Base-by-base conservation (phyloP, 2,888 invertebrate species). In the Stenichneumon culpator region DNA sequence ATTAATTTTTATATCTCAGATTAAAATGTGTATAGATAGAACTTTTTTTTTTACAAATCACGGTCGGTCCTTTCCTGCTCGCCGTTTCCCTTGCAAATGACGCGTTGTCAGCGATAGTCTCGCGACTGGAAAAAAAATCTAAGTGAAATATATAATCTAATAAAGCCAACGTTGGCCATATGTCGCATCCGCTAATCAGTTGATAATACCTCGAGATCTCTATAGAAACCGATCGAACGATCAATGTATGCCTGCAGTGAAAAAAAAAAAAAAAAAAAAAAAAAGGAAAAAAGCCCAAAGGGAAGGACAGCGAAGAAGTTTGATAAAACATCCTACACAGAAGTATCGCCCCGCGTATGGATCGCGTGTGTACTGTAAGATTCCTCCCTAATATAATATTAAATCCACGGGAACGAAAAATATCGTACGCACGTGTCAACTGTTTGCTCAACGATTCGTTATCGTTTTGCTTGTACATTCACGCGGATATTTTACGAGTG, bases 101-200 rank as follows among this genome's bases (percentile, higher is more conserved):
- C 60, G 68, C 47, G 39, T 44, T 72, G 47, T n/a, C 44, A 22
- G 28, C 50, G 83, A 54, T 25, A 22, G 11, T 28, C 6, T 32
- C 36, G 54, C 19, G 32, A 83, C 50, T 70, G 60, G 36, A 52
- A 36, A 70, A 81, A 65, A 67, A 68, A 36, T 36, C 83, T 88
- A 89, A 91, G 88, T 89, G 86, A 83, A 88, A 85, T 90, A 88
- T 81, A 77, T 92, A 93, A 93, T 92, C 92, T 90, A 90, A 91
- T 92, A 91, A 90, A 90, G 89, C 87, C 84, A 88, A 89, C 90
- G 75, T 63, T 69, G 89, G 85, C 93, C 93, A 93, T 93, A 91
- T 93, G 93, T 90, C 89, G 83, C 88, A 75, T 87, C 72, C 83
- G 88, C 89, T 91, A 92, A 93, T 93, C 93, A 92, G 88, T 87